A percentile compares a stretch with the other conserved stretches of the same genome.
These are phyloP conservation scores for Anagrus nilaparvatae DNA, from an alignment of 1,140 invertebrate species.

Conservation along the genomic window DNA sequence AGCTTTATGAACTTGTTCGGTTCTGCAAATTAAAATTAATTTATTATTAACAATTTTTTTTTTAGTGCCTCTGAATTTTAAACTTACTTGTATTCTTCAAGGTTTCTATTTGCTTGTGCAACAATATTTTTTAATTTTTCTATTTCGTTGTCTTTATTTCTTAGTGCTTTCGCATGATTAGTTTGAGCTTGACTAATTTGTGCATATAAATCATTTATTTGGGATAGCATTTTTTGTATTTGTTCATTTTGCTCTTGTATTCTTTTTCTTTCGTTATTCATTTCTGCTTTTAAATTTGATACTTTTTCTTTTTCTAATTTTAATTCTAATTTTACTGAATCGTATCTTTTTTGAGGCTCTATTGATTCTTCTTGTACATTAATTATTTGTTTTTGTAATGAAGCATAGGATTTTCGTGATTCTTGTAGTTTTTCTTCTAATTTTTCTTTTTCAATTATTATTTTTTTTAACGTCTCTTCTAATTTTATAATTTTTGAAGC, in stretches of 20 bases:
- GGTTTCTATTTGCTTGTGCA: slow-evolving; percentile 27
- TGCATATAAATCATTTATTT: slow-evolving; percentile 24
- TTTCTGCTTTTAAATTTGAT: slow-evolving; percentile 25
- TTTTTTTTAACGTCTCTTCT: slow-evolving; percentile 25
- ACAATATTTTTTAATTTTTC: slow-evolving; percentile 25
- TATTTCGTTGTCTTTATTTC: slow-evolving; percentile 25
- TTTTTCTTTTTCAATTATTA: slow-evolving; percentile 28
- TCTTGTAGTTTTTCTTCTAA: slow-evolving; percentile 29
- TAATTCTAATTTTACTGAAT: slow-evolving; percentile 30
- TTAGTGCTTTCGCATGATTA: slow-evolving; percentile 22
- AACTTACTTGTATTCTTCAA: slow-evolving; percentile 29
- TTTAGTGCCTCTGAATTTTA: slow-evolving; percentile 3
- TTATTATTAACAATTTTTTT: slow-evolving; percentile 2
- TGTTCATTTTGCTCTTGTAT: slow-evolving; percentile 27
- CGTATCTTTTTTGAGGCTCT: slow-evolving; percentile 32
- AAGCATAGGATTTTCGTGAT: slow-evolving; percentile 22
- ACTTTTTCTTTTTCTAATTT: slow-evolving; percentile 25
- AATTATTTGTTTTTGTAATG: slow-evolving; percentile 25
- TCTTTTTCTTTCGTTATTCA: slow-evolving; percentile 22
- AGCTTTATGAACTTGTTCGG: slow-evolving; percentile 32
- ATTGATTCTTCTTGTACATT: slow-evolving; percentile 26
- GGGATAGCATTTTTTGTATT: slow-evolving; percentile 24
- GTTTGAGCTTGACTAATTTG: slow-evolving; percentile 30
- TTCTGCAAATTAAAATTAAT: slow-evolving; percentile 20
- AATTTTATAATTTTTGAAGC: slow-evolving; percentile 19